A percentile compares a stretch with the other conserved stretches of the same genome.
Conservation (phyloP, 2,113 vertebrate species). For the Channa maculata region DNA sequence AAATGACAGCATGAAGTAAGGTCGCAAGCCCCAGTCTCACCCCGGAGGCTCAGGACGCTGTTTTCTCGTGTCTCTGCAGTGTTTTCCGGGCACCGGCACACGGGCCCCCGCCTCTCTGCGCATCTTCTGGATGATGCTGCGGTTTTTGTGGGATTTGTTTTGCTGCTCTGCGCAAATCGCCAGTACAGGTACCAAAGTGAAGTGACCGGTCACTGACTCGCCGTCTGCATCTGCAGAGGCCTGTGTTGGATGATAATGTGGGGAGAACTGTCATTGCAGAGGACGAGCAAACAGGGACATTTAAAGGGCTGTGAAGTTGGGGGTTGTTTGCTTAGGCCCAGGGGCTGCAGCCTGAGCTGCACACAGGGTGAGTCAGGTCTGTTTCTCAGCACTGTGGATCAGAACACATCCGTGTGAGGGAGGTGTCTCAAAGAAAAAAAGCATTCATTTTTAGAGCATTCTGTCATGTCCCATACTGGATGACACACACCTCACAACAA, state of each 20-base stretch:
- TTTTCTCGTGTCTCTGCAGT: slow-evolving; percentile 38
- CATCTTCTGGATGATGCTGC: slow-evolving; percentile 77
- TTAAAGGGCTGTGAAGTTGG: slow-evolving; percentile 52
- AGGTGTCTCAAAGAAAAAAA: neutral
- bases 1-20: slow-evolving; percentile 11
- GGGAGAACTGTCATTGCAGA: slow-evolving; percentile 51
- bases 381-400: slow-evolving; percentile 14
- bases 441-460: neutral
- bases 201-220: slow-evolving; percentile 6
- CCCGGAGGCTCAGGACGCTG: neutral
- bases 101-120: slow-evolving; percentile 58
- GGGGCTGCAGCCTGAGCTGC: slow-evolving; percentile 24
- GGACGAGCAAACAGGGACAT: slow-evolving; percentile 45
- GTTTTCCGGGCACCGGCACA: slow-evolving; percentile 14
- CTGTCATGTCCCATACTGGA: slow-evolving; percentile 1
- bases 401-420: slow-evolving; percentile 1
- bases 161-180: slow-evolving; percentile 82
- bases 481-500: neutral
- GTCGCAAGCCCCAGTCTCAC: slow-evolving; percentile 1
- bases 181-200: slow-evolving; percentile 16
- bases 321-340: slow-evolving; percentile 44
- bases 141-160: slow-evolving; percentile 68
- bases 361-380: slow-evolving; percentile 42
- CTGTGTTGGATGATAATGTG: slow-evolving; percentile 4
- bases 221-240: slow-evolving; percentile 48